A percentile compares a stretch with the other conserved stretches of the same genome.
Conservation (phyloP, 2,888 invertebrate genomes). For the Himalopsyche tibetana region DNA sequence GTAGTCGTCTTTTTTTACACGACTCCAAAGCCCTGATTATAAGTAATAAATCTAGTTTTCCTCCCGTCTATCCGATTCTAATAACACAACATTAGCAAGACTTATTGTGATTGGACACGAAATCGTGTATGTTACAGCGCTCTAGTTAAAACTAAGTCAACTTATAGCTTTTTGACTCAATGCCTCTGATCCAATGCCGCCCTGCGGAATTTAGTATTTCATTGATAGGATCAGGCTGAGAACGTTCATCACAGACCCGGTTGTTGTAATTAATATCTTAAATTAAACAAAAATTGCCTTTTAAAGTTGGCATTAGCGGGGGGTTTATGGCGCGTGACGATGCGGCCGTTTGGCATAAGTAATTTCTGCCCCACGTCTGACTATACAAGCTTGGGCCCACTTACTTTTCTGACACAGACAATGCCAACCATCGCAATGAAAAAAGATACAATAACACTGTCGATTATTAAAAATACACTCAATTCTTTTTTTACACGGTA, state of each 20-base stretch:
- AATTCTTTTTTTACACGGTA: no score
- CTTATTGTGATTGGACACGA: no score
- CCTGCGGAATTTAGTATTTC: conserved; percentile 18
- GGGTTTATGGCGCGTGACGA: conserved; percentile 64
- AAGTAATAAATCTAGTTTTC: no score
- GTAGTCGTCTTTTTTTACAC: no score
- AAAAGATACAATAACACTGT: no score
- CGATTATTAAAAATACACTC: no score
- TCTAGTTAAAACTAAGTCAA: no score
- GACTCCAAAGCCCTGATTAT: no score
- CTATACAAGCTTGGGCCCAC: conserved; percentile 15
- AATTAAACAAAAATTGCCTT: conserved; percentile 64
- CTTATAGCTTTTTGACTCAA: no score
- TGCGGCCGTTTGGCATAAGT: conserved; percentile 52
- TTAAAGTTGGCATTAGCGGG: conserved; percentile 62
- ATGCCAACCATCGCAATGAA: not conserved
- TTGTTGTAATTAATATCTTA: conserved; percentile 63
- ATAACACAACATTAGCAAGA: no score
- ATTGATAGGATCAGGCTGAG: conserved; percentile 35
- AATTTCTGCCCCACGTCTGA: conserved; percentile 41
- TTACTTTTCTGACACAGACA: not conserved
- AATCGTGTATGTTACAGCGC: no score
- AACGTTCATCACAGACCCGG: conserved; percentile 39
- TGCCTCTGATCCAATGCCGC: not conserved
- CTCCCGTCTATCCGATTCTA: no score